Base-by-base conservation (phyloP, 2,888 invertebrate genomes). In the Cephus pulcher region DNA sequence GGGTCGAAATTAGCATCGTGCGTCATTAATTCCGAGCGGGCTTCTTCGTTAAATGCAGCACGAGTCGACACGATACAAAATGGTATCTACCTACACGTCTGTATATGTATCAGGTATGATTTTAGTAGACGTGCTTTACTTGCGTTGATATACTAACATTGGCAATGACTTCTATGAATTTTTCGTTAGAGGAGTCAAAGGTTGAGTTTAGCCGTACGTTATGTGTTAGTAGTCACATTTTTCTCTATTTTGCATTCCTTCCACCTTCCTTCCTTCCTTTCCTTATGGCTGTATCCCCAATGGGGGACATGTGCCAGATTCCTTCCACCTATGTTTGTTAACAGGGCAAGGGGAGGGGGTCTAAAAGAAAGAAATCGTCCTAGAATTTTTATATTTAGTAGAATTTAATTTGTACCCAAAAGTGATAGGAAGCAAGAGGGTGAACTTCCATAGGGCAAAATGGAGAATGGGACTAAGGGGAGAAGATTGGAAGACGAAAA, bases 1-100 rank as follows among this genome's bases (percentile, higher is more conserved):
- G 83, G 90, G 89, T 90, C 89, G 84, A 84, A 89, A 89, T 90
- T 89, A 88, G 87, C 89, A 89, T 89, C 82, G 84, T 82, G 80
- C 80, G 83, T 80, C 78, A 86, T 87, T 90, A 88, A 90, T 89
- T 89, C 85, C 88, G 79, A 78, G 37, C 76, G 79, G 82, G 80
- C 79, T 56, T 34, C 37, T 56, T 32, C 74, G 77, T 33, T 33
- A 56, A 56, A 23, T 56, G 56, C 56, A 56, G 23, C 56, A 56
- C 56, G 56, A 23, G 56, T 56, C 56, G 56, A 9, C 56, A 15
- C 23, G 56, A 23, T 56, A 56, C 15, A 9, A 56, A 56, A 56
- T 56, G 56, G 56, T 56, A 23, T 23, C 56, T 56, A 23, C 9
- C 23, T 56, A 23, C 56, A 23, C 23, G 23, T 23, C 56, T 56